A percentile compares a stretch with the other conserved stretches of the same genome.
These are phyloP conservation scores for Ptyas mucosa DNA, from an alignment of 2,113 vertebrate genomes.

Conservation along the genomic window DNA sequence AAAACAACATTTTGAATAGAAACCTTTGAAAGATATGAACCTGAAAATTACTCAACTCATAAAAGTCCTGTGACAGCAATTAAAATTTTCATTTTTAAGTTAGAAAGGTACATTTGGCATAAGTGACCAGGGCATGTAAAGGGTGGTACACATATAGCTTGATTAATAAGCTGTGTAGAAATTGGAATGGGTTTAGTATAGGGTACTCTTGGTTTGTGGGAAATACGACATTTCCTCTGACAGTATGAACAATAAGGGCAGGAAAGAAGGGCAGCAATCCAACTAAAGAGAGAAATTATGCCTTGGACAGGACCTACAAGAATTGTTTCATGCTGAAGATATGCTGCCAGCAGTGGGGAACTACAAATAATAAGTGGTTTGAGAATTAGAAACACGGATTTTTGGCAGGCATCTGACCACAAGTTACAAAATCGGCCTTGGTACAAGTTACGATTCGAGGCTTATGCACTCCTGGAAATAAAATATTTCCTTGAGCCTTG, in stretches of 20 bases:
- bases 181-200: background rate
- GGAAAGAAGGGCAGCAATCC: background rate
- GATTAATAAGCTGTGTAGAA: background rate
- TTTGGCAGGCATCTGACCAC: background rate
- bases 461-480: background rate
- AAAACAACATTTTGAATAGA: background rate
- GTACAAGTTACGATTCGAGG: background rate
- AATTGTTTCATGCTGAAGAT: background rate
- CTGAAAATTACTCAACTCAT: background rate
- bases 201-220: background rate
- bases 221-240: background rate
- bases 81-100: background rate
- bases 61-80: background rate
- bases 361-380: background rate
- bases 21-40: slow-evolving; percentile 8
- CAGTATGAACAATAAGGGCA: background rate
- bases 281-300: background rate
- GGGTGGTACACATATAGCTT: background rate
- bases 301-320: background rate
- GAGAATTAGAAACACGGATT: background rate
- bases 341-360: background rate
- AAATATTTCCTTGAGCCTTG: too few relatives aligned
- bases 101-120: background rate
- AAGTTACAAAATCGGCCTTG: background rate
- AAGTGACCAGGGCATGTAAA: background rate